phyloP scores from a whole-genome alignment of 1,140 invertebrate genomes.

The Hirudo medicinalis region DNA sequence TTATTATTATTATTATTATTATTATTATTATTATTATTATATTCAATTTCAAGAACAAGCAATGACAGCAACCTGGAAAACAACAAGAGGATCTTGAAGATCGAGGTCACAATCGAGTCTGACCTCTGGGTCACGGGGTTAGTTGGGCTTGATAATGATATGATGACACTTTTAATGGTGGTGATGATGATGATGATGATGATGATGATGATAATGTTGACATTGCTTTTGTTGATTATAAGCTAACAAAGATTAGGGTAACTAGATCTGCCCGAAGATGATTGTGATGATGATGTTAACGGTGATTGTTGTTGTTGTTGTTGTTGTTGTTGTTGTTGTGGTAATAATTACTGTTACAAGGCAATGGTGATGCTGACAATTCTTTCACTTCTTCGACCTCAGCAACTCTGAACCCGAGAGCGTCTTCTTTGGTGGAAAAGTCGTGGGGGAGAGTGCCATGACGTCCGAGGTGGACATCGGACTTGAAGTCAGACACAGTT shows the following conservation, averaged over 20 bases:
- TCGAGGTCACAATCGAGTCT: constrained; percentile 63
- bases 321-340: background rate
- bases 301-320: no score
- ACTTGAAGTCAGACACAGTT: constrained; percentile 65
- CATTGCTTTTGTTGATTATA: background rate
- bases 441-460: constrained; percentile 68
- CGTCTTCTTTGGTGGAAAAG: constrained; percentile 70
- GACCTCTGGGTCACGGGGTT: constrained; percentile 68
- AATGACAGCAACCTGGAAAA: constrained; percentile 44
- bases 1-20: constrained; percentile 3
- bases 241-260: no score
- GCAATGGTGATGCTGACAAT: background rate
- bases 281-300: no score
- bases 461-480: constrained; percentile 71
- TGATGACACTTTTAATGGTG: constrained; percentile 23
- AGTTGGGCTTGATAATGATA: constrained; percentile 26
- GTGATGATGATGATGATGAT: background rate
- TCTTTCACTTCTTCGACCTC: constrained; percentile 27
- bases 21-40: background rate
- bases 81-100: constrained; percentile 46
- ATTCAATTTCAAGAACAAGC: constrained; percentile 29
- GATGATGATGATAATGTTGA: constrained; percentile 24
- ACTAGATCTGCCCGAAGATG: no score
- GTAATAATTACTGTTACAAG: background rate
- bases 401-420: constrained; percentile 56